Evolutionary conservation across 2,797 vertebrate genomes (phyloP).

Genomic region (Scolopax bukidnonensis): DNA sequence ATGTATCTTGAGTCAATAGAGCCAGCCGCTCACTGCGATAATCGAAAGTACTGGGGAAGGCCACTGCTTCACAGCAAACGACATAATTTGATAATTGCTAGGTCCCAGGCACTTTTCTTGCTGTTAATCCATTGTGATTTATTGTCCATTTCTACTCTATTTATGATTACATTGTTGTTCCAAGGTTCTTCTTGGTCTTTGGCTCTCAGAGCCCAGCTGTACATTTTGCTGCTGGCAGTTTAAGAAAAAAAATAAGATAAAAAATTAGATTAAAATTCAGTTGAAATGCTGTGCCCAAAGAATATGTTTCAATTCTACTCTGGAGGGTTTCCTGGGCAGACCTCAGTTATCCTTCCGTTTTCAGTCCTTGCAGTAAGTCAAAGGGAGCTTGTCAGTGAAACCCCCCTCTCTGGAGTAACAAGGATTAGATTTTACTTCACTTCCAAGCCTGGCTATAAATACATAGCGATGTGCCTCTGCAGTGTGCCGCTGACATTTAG

Average conservation of each 20-base stretch:
- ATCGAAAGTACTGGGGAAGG: neutral
- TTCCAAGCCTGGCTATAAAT: neutral
- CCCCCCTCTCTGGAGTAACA: neutral
- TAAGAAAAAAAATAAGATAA: neutral
- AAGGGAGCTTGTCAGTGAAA: neutral
- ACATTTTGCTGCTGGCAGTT: neutral
- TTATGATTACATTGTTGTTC: neutral
- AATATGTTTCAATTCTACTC: neutral
- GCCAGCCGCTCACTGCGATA: neutral
- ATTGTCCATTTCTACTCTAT: neutral
- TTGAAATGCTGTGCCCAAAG: neutral
- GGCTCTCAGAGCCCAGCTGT: neutral
- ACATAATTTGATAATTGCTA: neutral
- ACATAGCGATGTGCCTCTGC: neutral
- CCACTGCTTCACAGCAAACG: slow-evolving; percentile 17
- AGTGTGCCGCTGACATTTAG: neutral
- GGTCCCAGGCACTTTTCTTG: neutral
- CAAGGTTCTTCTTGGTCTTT: neutral
- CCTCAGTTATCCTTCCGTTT: neutral
- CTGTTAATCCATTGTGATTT: neutral
- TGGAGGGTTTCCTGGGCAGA: neutral
- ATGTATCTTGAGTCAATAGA: neutral
- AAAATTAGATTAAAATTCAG: neutral
- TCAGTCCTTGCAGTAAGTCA: neutral
- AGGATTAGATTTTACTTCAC: neutral